Conservation (phyloP, 2,797 vertebrate species). For the Lacerta agilis region DNA sequence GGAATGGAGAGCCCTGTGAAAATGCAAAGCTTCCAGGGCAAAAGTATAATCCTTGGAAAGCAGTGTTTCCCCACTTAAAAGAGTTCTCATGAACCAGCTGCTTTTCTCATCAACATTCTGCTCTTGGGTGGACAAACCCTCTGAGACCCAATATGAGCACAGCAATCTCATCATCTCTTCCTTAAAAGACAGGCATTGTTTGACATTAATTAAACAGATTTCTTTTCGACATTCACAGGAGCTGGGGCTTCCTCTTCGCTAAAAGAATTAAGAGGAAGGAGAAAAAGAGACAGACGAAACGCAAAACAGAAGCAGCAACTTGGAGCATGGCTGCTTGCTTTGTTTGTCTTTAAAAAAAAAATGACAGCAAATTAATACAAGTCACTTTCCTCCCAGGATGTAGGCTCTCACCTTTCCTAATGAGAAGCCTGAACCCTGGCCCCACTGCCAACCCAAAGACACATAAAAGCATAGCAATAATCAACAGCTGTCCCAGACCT, state of each 20-base stretch:
- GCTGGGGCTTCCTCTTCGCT: neutral
- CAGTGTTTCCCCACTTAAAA: constrained; percentile 22
- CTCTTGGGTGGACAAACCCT: constrained; percentile 49
- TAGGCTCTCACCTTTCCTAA: neutral
- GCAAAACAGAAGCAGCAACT: constrained; percentile 23
- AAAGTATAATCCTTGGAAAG: constrained; percentile 42
- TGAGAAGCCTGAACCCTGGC: neutral
- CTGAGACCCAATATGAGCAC: constrained; percentile 12
- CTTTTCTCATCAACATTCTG: constrained; percentile 40
- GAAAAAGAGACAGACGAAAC: constrained; percentile 20
- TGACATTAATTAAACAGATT: constrained; percentile 46
- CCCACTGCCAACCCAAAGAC: neutral
- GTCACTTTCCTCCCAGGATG: constrained; percentile 47
- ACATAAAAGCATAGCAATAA: constrained; percentile 7
- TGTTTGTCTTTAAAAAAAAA: constrained; percentile 52
- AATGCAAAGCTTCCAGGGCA: constrained; percentile 40
- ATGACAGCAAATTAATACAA: constrained; percentile 60
- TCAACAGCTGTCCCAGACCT: neutral
- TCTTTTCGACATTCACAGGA: constrained; percentile 9
- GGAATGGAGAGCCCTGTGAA: constrained; percentile 41
- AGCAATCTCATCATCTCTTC: neutral
- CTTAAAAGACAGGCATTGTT: constrained; percentile 31
- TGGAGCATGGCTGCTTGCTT: constrained; percentile 17
- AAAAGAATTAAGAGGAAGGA: neutral
- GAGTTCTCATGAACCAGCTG: constrained; percentile 40